Base-by-base conservation (phyloP, 2,797 vertebrate genomes). In the Falco berigora region DNA sequence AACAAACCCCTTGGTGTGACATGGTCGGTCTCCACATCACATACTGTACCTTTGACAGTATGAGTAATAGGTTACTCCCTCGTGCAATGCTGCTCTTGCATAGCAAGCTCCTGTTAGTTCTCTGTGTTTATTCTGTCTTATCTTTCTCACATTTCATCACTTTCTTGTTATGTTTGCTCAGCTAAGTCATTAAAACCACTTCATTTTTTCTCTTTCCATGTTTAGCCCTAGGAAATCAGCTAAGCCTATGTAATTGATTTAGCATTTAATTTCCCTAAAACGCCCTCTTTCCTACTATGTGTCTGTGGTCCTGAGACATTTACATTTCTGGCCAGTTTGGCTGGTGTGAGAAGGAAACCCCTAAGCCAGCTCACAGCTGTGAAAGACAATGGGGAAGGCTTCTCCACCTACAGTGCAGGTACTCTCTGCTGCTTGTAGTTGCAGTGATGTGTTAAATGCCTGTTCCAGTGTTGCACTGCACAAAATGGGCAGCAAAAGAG, bases 91-190 rank as follows among this genome's bases (percentile, higher is more conserved):
- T 66, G 36, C 34, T 91, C 46, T 53, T 84, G 50, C 64, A 68
- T 46, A 75, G 83, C 69, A 14, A 92, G 86, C 58, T 94, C 68
- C 91, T 94, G 69, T 78, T 93, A 63, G 6, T 71, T 75, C 68
- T 86, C 53, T 86, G 62, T 97, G 69, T 95, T 96, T 97, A 87
- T 92, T 92, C 74, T 92, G 74, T 25, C 91, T 95, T 93, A 92
- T 93, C 95, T 95, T 88, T 20, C 94, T 78, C 93, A 61, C 56
- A 85, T 95, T 96, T 97, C 96, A 95, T 96, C 96, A 88, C 93
- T 97, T 95, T 91, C 95, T 91, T 96, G 96, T 96, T 96, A 93
- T 94, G 88, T 97, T 97, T 97, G 92, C 91, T 94, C 85, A 69
- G 75, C 81, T 84, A 92, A 96, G 96, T 95, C 91, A 97, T 96